Evolutionary conservation across 2,888 invertebrate species (phyloP).

Genomic region (Callyntrura guangdongensis): DNA sequence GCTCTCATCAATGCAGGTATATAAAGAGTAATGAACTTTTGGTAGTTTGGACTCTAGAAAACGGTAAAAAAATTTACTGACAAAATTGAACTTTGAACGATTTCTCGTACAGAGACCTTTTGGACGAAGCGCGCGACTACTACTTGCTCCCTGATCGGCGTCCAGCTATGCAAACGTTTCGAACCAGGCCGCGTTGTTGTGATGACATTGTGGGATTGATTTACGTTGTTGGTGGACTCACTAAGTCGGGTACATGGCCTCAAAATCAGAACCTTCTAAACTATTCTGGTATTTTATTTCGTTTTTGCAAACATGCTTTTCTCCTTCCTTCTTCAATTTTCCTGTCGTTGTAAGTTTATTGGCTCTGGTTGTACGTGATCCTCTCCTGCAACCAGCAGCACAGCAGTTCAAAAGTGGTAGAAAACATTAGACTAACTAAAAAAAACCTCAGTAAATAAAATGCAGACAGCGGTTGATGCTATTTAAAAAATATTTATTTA

Average conservation of each 20-base stretch:
- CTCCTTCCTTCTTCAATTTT: constrained; percentile 14
- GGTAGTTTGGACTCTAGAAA: not conserved
- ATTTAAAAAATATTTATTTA: too few relatives aligned
- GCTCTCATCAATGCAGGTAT: constrained; percentile 92
- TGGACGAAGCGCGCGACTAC: constrained; percentile 96
- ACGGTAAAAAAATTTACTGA: not conserved
- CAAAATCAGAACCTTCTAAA: constrained; percentile 78
- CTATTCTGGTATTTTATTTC: constrained; percentile 77
- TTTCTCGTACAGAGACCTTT: constrained; percentile 88
- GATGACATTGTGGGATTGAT: constrained; percentile 92
- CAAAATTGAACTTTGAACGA: not conserved
- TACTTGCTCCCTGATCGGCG: constrained; percentile 95
- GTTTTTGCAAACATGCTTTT: constrained; percentile 55
- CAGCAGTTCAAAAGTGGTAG: not conserved
- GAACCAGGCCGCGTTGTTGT: constrained; percentile 91
- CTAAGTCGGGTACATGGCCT: constrained; percentile 89
- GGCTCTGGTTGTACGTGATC: not conserved
- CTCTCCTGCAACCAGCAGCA: not conserved
- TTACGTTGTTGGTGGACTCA: constrained; percentile 94
- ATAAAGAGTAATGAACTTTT: not conserved
- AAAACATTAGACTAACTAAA: too few relatives aligned
- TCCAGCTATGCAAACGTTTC: constrained; percentile 91
- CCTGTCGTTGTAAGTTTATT: not conserved
- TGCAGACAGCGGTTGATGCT: too few relatives aligned
- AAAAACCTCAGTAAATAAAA: too few relatives aligned